Evolutionary conservation across 2,113 vertebrate species (phyloP).

Genomic region (Probosciger aterrimus): DNA sequence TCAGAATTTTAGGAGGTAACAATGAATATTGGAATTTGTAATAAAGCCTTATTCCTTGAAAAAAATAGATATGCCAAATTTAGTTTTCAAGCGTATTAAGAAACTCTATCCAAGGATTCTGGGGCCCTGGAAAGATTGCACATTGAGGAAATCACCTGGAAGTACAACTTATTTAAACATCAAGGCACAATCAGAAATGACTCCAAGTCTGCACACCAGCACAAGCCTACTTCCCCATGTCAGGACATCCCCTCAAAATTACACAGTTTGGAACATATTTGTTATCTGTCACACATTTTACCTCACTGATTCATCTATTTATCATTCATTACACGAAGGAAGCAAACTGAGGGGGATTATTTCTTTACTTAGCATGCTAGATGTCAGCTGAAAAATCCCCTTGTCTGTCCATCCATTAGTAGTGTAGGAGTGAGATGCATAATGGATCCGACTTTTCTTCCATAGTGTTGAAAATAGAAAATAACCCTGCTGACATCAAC

Average conservation of each 20-base stretch:
- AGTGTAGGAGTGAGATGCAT: background rate
- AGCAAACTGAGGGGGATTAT: background rate
- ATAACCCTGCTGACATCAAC: background rate
- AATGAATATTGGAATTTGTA: background rate
- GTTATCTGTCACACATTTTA: background rate
- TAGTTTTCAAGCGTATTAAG: background rate
- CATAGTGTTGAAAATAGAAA: conserved; percentile 13
- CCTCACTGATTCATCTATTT: background rate
- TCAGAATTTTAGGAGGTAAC: background rate
- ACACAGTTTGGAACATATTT: background rate
- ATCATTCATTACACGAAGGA: background rate
- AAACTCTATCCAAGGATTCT: background rate
- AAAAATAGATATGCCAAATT: background rate
- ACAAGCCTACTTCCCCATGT: background rate
- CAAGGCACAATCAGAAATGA: background rate
- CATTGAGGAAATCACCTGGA: background rate
- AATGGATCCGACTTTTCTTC: conserved; percentile 11
- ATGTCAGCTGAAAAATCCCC: background rate
- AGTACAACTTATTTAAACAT: background rate
- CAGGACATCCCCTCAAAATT: background rate
- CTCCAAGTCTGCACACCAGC: background rate
- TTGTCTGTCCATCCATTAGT: background rate
- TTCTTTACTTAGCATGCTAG: background rate
- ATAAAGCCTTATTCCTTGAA: background rate
- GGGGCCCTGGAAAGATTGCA: background rate